Evolutionary conservation across 2,888 invertebrate genomes (phyloP).

Genomic region (Phaedon cochleariae): DNA sequence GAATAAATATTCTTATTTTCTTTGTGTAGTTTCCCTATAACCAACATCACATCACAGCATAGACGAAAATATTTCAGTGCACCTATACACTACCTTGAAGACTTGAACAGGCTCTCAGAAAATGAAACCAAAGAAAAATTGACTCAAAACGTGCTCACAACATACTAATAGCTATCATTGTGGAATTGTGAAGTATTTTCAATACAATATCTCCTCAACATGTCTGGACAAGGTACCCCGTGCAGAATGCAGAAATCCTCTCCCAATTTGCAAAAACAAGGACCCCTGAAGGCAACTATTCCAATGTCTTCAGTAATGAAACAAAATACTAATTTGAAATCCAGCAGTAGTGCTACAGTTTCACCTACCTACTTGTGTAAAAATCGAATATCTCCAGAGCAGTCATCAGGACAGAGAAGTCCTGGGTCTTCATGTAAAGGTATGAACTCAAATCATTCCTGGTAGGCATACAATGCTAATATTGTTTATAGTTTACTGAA

Average conservation of each 20-base stretch:
- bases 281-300: conserved; percentile 80
- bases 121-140: no score
- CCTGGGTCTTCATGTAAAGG: conserved; percentile 80
- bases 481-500: no score
- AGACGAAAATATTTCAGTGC: no score
- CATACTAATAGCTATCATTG: no score
- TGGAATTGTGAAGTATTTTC: background rate
- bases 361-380: conserved; percentile 75
- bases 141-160: no score
- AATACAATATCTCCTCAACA: no score
- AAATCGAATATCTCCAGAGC: conserved; percentile 73
- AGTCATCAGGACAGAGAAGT: conserved; percentile 75
- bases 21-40: no score
- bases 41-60: no score
- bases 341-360: conserved; percentile 70
- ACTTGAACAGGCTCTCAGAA: no score
- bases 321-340: conserved; percentile 66
- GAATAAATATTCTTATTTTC: no score
- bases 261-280: conserved; percentile 69
- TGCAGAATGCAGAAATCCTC: conserved; percentile 71
- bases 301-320: conserved; percentile 79
- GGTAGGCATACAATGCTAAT: no score
- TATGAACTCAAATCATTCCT: conserved; percentile 53
- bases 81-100: no score
- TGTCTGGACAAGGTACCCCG: conserved; percentile 48